phyloP scores from a whole-genome alignment of 1,140 invertebrate genomes.

The Drosophila rufa region DNA sequence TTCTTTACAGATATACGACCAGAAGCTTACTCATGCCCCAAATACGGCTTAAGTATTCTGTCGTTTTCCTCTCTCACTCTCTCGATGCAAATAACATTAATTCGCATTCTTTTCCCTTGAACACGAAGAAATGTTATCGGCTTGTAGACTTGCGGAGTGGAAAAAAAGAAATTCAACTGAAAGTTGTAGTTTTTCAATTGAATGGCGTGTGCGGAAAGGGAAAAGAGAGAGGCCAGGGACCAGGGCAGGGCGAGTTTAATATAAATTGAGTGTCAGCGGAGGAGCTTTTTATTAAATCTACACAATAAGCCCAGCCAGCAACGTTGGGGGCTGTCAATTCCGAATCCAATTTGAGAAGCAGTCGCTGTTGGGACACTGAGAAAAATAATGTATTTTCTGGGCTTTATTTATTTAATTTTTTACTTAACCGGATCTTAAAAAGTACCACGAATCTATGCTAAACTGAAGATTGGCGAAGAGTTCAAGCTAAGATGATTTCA shows the following conservation, averaged over 20 bases:
- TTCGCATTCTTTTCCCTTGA: constrained; percentile 33
- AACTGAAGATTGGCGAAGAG: no score
- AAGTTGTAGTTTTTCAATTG: constrained; percentile 62
- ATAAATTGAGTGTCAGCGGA: constrained; percentile 64
- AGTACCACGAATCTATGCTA: no score
- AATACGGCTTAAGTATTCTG: constrained; percentile 19
- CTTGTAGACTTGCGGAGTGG: constrained; percentile 1
- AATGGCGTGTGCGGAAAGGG: constrained; percentile 58
- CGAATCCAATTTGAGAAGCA: constrained; percentile 36
- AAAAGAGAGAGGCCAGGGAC: constrained; percentile 7
- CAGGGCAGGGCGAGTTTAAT: constrained; percentile 24
- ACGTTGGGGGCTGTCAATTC: constrained; percentile 48
- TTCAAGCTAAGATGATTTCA: no score
- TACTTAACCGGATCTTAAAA: no score
- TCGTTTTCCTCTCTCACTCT: constrained; percentile 11
- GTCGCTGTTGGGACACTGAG: not conserved
- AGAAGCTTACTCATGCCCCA: constrained; percentile 60
- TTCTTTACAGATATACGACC: constrained; percentile 15
- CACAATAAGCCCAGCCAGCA: constrained; percentile 55
- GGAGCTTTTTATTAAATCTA: constrained; percentile 72
- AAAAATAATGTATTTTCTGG: not conserved
- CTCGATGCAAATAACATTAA: constrained; percentile 51
- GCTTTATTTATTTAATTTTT: no score
- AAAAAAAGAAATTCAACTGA: constrained; percentile 39
- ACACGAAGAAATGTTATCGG: constrained; percentile 43